Evolutionary conservation across 2,113 vertebrate genomes (phyloP).

Genomic region (Xenotilapia leptura): DNA sequence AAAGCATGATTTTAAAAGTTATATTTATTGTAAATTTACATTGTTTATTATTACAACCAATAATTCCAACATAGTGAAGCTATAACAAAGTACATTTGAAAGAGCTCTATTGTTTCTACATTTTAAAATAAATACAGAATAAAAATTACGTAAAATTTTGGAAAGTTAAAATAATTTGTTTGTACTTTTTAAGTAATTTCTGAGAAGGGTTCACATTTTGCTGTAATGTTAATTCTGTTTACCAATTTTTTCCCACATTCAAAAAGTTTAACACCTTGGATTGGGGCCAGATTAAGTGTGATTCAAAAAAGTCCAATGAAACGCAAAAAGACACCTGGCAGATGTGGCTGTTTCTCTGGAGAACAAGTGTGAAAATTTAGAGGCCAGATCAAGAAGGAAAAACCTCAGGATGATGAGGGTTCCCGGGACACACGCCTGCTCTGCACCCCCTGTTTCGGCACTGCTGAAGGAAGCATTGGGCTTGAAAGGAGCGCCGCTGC

Average conservation of each 20-base stretch:
- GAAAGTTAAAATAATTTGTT: not conserved
- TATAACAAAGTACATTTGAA: not conserved
- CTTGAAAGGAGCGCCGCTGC: not conserved
- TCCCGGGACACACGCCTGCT: not conserved
- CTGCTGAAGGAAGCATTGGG: not conserved
- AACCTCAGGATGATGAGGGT: not conserved
- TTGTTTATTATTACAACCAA: not conserved
- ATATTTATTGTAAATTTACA: not conserved
- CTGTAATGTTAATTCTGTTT: not conserved
- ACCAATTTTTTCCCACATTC: not conserved
- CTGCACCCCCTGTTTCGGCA: not conserved
- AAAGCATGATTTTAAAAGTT: not conserved
- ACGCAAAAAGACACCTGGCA: not conserved
- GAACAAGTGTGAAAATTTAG: not conserved
- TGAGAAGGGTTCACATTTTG: not conserved
- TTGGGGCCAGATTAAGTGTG: not conserved
- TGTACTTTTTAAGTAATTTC: not conserved
- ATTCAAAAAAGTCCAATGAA: fast-evolving
- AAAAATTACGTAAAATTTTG: not conserved
- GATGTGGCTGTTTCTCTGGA: not conserved
- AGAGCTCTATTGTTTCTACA: not conserved
- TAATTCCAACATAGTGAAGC: not conserved
- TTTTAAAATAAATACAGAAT: not conserved
- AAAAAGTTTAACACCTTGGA: not conserved
- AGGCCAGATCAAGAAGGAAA: not conserved